Evolutionary conservation across 2,888 invertebrate genomes (phyloP).

Genomic region (Prosopocoilus inquinatus): DNA sequence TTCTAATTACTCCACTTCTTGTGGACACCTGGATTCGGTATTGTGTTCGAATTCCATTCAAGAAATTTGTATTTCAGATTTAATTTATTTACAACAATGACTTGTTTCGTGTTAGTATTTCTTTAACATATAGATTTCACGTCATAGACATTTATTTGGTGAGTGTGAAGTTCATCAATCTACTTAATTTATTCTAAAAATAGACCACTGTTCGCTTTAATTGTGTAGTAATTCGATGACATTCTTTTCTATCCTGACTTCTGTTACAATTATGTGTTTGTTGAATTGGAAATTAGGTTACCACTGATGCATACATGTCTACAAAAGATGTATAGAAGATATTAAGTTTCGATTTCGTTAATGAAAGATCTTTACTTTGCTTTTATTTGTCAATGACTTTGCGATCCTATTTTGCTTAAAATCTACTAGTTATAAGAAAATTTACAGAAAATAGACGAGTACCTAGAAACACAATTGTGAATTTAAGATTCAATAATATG

Average conservation of each 20-base stretch:
- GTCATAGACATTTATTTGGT: conserved; percentile 19
- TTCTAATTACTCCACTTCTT: conserved; percentile 4
- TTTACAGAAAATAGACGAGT: no score
- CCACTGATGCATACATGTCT: background rate
- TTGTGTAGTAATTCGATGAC: conserved; percentile 23
- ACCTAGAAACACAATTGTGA: no score
- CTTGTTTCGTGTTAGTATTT: conserved; percentile 23
- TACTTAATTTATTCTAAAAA: conserved; percentile 20
- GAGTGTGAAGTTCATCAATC: conserved; percentile 18
- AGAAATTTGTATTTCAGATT: conserved; percentile 23
- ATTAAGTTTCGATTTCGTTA: no score
- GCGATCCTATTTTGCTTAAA: no score
- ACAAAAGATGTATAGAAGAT: no score
- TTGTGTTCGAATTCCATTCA: conserved; percentile 22
- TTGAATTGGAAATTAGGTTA: background rate
- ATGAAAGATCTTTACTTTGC: no score
- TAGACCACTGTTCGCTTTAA: conserved; percentile 17
- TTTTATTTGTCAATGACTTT: no score
- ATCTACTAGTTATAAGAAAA: no score
- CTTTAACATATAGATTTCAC: conserved; percentile 21
- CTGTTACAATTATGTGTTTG: background rate
- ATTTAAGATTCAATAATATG: no score
- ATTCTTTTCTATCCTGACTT: conserved; percentile 13
- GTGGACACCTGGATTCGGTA: conserved; percentile 22
- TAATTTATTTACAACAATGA: conserved; percentile 23